phyloP scores from a whole-genome alignment of 2,113 vertebrate genomes.

The Petaurus breviceps region DNA sequence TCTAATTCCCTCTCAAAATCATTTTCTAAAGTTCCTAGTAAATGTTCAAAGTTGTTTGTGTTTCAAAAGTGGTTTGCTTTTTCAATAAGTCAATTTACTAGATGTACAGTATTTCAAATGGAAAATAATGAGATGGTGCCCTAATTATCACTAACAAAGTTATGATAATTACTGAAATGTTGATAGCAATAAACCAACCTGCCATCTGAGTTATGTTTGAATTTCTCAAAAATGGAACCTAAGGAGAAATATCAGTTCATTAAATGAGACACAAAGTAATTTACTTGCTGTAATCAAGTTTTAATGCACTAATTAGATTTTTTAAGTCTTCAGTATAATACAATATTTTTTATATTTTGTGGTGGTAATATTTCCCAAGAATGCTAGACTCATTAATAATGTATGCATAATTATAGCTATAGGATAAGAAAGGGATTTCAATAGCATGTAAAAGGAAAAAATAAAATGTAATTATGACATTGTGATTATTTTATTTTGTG shows the following conservation, averaged over 20 bases:
- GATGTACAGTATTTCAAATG: slow-evolving; percentile 7
- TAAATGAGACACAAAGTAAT: slow-evolving; percentile 63
- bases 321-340: slow-evolving; percentile 53
- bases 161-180: slow-evolving; percentile 60
- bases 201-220: slow-evolving; percentile 7
- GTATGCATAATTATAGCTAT: slow-evolving; percentile 7
- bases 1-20: background rate
- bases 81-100: background rate
- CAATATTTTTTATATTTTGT: slow-evolving; percentile 44
- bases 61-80: background rate
- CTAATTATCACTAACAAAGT: slow-evolving; percentile 69
- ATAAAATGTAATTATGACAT: slow-evolving; percentile 31
- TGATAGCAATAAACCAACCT: slow-evolving; percentile 39
- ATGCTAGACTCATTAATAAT: slow-evolving; percentile 39
- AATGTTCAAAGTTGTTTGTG: background rate
- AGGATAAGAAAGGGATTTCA: slow-evolving; percentile 55
- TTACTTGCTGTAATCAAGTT: slow-evolving; percentile 45
- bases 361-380: slow-evolving; percentile 55
- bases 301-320: slow-evolving; percentile 67
- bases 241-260: slow-evolving; percentile 59
- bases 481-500: slow-evolving; percentile 54
- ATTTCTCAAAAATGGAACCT: slow-evolving; percentile 25
- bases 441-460: background rate
- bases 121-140: slow-evolving; percentile 62
- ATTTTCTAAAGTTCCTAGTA: slow-evolving; percentile 7